These are phyloP conservation scores for Trididemnum nubilum DNA, from an alignment of 23 tunicate species.

Conservation along the genomic window DNA sequence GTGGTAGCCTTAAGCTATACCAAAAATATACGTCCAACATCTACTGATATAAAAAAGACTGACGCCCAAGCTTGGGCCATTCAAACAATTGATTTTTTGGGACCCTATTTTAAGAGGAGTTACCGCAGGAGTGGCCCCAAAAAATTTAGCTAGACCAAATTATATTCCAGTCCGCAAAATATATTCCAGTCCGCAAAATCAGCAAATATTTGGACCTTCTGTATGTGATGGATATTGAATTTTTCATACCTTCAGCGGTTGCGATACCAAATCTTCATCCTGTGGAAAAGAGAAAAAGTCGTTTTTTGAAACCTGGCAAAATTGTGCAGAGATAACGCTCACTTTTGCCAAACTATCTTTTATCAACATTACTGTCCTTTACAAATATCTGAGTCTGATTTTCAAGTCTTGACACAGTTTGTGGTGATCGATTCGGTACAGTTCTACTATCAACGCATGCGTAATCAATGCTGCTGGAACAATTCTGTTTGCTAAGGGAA, in stretches of 20 bases:
- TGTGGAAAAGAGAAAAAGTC: neutral
- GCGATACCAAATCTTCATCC: neutral
- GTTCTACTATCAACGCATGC: conserved; percentile 1
- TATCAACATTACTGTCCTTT: neutral
- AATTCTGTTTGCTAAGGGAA: neutral
- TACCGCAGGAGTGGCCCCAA: too few relatives aligned
- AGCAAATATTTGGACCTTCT: neutral
- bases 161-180: too few relatives aligned
- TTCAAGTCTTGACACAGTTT: neutral
- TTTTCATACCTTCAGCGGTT: neutral
- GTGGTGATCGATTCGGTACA: neutral
- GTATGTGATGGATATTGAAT: neutral
- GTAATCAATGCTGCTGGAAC: neutral
- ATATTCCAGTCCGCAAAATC: neutral
- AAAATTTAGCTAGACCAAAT: too few relatives aligned
- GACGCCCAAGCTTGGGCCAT: too few relatives aligned
- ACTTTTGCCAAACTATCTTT: neutral
- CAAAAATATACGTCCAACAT: too few relatives aligned
- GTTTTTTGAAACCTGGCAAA: neutral
- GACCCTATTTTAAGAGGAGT: too few relatives aligned
- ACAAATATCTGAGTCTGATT: neutral
- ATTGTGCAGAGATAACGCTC: neutral
- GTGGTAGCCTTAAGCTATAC: too few relatives aligned
- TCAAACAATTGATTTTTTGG: too few relatives aligned
- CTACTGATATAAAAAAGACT: too few relatives aligned